A percentile compares a stretch with the other conserved stretches of the same genome.
Evolutionary conservation across 64 coral and sea anemone genomes (phyloP).

Genomic region (Pocillopora damicornis): DNA sequence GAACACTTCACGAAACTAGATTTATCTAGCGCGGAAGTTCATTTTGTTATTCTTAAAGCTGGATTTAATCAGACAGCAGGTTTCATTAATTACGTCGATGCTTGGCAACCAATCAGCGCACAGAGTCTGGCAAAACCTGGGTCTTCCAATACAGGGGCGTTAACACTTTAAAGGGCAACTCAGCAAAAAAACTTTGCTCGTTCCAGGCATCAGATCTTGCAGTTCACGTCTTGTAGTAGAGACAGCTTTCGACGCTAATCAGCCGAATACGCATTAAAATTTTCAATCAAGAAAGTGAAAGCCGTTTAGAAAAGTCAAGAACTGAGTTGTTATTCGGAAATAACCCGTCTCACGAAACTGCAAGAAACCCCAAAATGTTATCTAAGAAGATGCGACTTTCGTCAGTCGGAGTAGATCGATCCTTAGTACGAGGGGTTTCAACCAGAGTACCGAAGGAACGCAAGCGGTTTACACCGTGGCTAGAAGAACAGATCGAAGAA

Average conservation of each 20-base stretch:
- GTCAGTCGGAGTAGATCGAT: slow-evolving; percentile 1
- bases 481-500: slow-evolving; percentile 55
- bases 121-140: not conserved
- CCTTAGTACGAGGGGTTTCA: not conserved
- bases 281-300: slow-evolving; percentile 19
- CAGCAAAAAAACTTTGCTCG: not conserved
- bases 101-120: not conserved
- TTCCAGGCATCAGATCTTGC: not conserved
- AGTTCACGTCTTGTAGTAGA: not conserved
- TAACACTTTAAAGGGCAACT: not conserved
- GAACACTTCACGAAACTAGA: not conserved
- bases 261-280: not conserved
- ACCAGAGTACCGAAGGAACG: slow-evolving; percentile 24
- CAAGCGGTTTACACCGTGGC: slow-evolving; percentile 75
- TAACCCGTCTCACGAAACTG: slow-evolving; percentile 27
- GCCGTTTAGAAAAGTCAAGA: not conserved
- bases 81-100: slow-evolving; percentile 2
- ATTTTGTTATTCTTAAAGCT: not conserved
- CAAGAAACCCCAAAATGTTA: slow-evolving; percentile 25
- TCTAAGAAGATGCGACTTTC: not conserved
- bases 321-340: slow-evolving; percentile 9
- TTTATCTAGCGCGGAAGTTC: slow-evolving; percentile 17
- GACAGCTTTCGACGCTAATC: not conserved
- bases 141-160: not conserved
- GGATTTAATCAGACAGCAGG: not conserved